Evolutionary conservation across 2,113 vertebrate genomes (phyloP).

Genomic region (Agelaius phoeniceus): DNA sequence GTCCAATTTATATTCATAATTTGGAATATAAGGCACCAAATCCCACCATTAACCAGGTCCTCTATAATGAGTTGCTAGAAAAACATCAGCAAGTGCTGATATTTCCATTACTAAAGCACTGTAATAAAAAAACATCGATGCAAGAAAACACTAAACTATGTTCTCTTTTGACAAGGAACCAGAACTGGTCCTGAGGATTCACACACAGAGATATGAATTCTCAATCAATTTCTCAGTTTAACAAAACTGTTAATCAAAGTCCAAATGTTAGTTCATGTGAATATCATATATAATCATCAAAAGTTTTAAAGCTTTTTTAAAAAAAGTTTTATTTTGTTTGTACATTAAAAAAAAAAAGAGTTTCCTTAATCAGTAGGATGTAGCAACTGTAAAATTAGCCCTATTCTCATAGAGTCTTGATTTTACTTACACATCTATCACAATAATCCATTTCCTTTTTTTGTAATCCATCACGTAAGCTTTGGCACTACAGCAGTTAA

Average conservation of each 20-base stretch:
- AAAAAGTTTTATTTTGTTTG: background rate
- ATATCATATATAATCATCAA: background rate
- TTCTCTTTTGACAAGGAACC: background rate
- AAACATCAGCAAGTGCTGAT: background rate
- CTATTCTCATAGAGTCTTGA: background rate
- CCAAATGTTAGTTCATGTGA: background rate
- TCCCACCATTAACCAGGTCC: background rate
- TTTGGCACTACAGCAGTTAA: background rate
- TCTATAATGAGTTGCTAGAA: background rate
- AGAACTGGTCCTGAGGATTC: background rate
- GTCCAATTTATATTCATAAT: background rate
- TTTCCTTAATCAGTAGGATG: background rate
- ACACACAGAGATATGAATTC: background rate
- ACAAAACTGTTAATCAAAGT: background rate
- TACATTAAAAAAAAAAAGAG: background rate
- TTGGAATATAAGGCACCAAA: background rate
- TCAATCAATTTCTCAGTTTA: background rate
- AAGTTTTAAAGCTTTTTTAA: background rate
- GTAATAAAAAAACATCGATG: background rate
- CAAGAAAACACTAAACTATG: background rate
- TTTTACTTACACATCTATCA: background rate
- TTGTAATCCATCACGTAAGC: background rate
- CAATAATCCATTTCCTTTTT: background rate
- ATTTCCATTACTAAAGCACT: background rate
- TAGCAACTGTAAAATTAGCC: background rate